Evolutionary conservation across 2,113 vertebrate species (phyloP).

Genomic region (Corydoras maculifer): DNA sequence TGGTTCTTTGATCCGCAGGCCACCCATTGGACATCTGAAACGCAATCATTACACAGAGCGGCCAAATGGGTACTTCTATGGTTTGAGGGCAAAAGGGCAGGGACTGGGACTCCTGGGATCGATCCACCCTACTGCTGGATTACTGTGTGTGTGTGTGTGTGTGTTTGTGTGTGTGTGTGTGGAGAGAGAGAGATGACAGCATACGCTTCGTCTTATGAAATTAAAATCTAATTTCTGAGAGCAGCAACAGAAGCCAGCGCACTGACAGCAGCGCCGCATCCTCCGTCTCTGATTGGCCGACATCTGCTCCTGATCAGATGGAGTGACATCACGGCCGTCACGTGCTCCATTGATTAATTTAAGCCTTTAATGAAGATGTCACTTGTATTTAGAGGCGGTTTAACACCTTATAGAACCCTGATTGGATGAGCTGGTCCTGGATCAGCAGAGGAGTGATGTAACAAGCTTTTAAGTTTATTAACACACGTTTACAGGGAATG

Average conservation of each 20-base stretch:
- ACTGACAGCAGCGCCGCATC: not conserved
- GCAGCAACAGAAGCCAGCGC: slow-evolving; percentile 24
- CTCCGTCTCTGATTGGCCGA: slow-evolving; percentile 7
- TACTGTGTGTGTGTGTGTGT: slow-evolving; percentile 7
- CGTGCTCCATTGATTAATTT: slow-evolving; percentile 28
- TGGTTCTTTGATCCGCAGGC: too few species aligned
- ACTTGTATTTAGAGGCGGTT: slow-evolving; percentile 29
- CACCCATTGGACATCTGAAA: too few species aligned
- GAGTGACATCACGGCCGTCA: slow-evolving; percentile 14
- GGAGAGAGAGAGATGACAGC: not conserved
- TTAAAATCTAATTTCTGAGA: slow-evolving; percentile 26
- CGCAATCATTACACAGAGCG: too few species aligned
- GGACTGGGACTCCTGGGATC: too few species aligned
- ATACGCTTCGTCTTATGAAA: not conserved
- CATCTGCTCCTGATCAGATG: not conserved
- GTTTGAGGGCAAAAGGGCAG: too few species aligned
- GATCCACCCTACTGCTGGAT: not conserved
- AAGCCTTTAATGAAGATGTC: slow-evolving; percentile 31
- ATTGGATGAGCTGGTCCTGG: slow-evolving; percentile 10
- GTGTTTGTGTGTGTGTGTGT: not conserved
- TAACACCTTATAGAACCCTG: slow-evolving; percentile 14
- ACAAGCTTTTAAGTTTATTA: not conserved
- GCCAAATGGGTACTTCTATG: too few species aligned
- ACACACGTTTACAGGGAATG: not conserved
- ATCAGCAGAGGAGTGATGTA: slow-evolving; percentile 4